Evolutionary conservation across 2,888 invertebrate genomes (phyloP).

Genomic region (Kryphioiulus occultus): DNA sequence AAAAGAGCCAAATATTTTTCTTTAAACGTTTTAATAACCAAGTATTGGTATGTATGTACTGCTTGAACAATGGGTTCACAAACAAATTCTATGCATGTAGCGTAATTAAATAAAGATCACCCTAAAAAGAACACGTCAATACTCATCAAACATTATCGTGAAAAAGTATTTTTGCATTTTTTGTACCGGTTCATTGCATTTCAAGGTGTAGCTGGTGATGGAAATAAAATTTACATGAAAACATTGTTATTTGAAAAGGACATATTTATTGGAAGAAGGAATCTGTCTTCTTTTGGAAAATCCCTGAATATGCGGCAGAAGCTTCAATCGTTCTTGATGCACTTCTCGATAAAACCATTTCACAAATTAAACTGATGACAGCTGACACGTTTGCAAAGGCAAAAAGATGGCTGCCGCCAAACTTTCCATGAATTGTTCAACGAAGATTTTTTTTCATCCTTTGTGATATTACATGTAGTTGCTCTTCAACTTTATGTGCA

Average conservation of each 20-base stretch:
- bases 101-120: background rate
- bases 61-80: background rate
- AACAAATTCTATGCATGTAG: background rate
- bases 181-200: background rate
- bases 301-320: conserved; percentile 36
- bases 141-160: background rate
- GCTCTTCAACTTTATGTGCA: background rate
- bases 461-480: background rate
- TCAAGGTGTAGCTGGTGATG: background rate
- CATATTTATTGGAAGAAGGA: conserved; percentile 27
- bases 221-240: conserved; percentile 28
- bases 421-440: conserved; percentile 20
- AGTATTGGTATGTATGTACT: conserved; percentile 17
- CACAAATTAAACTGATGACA: conserved; percentile 29
- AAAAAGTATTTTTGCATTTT: conserved; percentile 9
- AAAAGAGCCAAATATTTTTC: background rate
- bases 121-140: conserved; percentile 14
- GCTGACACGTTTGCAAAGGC: conserved; percentile 36
- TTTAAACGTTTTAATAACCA: conserved; percentile 33
- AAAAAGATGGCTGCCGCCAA: background rate
- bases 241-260: conserved; percentile 16
- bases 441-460: background rate
- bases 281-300: conserved; percentile 17
- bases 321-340: background rate
- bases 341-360: conserved; percentile 1